Evolutionary conservation across 2,888 invertebrate genomes (phyloP).

Genomic region (Ptycholaimellus sp.): DNA sequence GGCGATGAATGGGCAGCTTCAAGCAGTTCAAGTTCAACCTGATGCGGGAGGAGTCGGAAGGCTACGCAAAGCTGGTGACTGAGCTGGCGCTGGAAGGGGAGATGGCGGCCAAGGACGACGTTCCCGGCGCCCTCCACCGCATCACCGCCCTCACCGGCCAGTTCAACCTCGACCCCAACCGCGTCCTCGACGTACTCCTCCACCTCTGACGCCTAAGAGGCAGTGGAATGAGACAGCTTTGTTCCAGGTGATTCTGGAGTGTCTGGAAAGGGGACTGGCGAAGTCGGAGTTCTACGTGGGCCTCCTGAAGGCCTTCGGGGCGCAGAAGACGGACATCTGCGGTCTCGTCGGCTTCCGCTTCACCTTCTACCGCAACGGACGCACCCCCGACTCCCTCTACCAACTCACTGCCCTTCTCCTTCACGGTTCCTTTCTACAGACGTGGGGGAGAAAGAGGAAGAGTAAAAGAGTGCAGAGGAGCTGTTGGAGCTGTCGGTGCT

Average conservation of each 20-base stretch:
- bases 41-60: conserved; percentile 93
- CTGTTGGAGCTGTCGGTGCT: too few relatives aligned
- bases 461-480: too few relatives aligned
- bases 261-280: conserved; percentile 49
- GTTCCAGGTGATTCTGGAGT: conserved; percentile 82
- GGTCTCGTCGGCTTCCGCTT: conserved; percentile 86
- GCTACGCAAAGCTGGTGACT: conserved; percentile 52
- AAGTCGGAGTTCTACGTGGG: conserved; percentile 13
- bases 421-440: too few relatives aligned
- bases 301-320: conserved; percentile 60
- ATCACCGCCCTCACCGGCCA: conserved; percentile 43
- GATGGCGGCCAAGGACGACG: conserved; percentile 3
- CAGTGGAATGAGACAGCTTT: too few relatives aligned
- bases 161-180: conserved; percentile 92
- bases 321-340: conserved; percentile 59
- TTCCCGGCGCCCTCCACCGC: background rate
- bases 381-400: too few relatives aligned
- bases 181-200: conserved; percentile 79
- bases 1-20: too few relatives aligned
- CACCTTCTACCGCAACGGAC: conserved; percentile 37
- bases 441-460: too few relatives aligned
- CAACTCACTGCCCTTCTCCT: too few relatives aligned
- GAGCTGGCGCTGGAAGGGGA: conserved; percentile 8
- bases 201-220: too few relatives aligned
- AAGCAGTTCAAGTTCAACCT: conserved; percentile 97